phyloP scores from a whole-genome alignment of 2,797 vertebrate genomes.

The Arctocebus calabarensis region DNA sequence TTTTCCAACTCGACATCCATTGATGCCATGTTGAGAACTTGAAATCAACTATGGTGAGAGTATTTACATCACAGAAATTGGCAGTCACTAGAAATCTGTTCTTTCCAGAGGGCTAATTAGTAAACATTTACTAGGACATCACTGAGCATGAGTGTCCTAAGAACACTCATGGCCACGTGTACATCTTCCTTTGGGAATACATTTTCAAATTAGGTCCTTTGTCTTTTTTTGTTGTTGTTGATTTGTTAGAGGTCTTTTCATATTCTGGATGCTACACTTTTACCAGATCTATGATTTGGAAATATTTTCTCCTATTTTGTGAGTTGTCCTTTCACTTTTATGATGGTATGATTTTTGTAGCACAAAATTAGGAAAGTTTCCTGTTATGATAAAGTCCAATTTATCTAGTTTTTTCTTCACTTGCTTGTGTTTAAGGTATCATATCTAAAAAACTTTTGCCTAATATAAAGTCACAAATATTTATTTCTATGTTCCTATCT shows the following conservation, averaged over 20 bases:
- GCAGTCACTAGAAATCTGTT: neutral
- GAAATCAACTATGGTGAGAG: neutral
- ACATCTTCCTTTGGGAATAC: neutral
- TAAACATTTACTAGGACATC: neutral
- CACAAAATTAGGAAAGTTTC: neutral
- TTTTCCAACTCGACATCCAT: neutral
- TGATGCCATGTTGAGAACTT: neutral
- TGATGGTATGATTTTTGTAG: neutral
- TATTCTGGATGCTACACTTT: neutral
- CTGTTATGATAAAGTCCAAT: neutral
- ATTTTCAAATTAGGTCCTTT: neutral
- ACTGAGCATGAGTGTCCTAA: neutral
- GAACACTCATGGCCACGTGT: neutral
- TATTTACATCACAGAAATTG: neutral
- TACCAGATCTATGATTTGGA: neutral
- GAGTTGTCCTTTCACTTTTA: neutral
- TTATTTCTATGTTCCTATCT: neutral
- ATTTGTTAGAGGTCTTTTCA: neutral
- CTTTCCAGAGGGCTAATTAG: neutral
- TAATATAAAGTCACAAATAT: neutral
- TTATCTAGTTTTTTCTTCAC: neutral
- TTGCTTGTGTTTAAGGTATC: neutral
- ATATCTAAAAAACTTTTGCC: neutral
- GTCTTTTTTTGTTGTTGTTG: neutral
- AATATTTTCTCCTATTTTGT: neutral